phyloP scores from a whole-genome alignment of 1,140 invertebrate species.

The Pseudomyrmex gracilis region DNA sequence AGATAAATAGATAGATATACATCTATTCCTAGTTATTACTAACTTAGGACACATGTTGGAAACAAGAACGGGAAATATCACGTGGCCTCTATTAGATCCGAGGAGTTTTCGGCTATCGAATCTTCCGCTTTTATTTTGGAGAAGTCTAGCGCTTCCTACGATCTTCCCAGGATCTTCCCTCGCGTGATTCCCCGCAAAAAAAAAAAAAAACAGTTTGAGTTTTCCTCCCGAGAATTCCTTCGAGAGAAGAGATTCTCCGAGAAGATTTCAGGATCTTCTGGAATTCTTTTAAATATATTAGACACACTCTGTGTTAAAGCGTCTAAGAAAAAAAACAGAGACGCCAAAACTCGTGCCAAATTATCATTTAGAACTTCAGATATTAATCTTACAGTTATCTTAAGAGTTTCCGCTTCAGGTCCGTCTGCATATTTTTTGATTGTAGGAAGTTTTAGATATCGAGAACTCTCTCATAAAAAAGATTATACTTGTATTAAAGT shows the following conservation, averaged over 20 bases:
- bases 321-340: too few relatives aligned
- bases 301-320: too few relatives aligned
- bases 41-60: constrained; percentile 68
- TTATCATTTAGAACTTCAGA: not conserved
- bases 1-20: constrained; percentile 79
- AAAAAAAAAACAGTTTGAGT: too few relatives aligned
- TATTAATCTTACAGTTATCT: constrained; percentile 30
- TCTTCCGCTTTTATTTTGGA: constrained; percentile 9
- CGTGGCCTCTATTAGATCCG: constrained; percentile 29
- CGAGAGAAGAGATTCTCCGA: too few relatives aligned
- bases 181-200: not conserved
- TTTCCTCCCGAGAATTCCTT: not conserved
- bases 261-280: not conserved
- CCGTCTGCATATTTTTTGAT: too few relatives aligned
- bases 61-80: constrained; percentile 26
- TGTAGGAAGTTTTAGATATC: not conserved
- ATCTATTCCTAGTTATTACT: constrained; percentile 81
- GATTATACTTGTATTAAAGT: not conserved
- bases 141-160: not conserved
- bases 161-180: constrained; percentile 1
- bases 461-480: not conserved
- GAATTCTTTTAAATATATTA: constrained; percentile 3
- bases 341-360: not conserved
- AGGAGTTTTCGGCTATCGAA: constrained; percentile 21
- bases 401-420: not conserved